Evolutionary conservation across 2,797 vertebrate genomes (phyloP), one percentile per base, ranked within the genome.

Genomic region (Eulemur rubriventer): DNA sequence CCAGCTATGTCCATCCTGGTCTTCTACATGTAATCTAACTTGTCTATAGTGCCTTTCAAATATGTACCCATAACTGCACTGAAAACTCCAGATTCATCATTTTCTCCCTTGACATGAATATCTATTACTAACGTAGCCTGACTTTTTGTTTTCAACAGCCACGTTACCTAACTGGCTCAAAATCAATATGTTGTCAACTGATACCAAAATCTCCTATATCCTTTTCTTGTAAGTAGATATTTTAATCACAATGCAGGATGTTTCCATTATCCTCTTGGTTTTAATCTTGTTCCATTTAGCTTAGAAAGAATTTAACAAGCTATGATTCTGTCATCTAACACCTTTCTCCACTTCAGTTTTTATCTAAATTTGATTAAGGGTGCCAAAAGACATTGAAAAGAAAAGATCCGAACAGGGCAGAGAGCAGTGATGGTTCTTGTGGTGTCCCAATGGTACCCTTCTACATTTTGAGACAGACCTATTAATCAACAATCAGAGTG

Each of bases 221-320:
- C 52, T 81, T 85, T 63, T 76, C 85, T 70, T 90, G 38, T 85
- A 95, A 93, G 26, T 61, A 30, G 73, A 79, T 96, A 95, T 63
- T 91, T 95, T 82, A 88, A 91, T 91, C 48, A 59, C 87, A 88
- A 57, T 55, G 30, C 43, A 93, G 59, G 33, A 85, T 75, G 69
- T 91, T 97, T 96, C 89, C 86, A 91, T 78, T 95, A 93, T 65
- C 55, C 35, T 89, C 57, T 79, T 79, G 70, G 90, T 67, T 96
- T 92, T 55, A 96, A 63, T 82, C 82, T 79, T 93, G 57, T 75
- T 96, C 86, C 82, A 73, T 69, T 94, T 90, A 87, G 57, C 59
- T 61, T 35, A 73, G 81, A 89, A 89, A 95, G 63, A 84, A 78
- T 70, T 94, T 93, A 79, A 86, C 55, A 96, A 52, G 35, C 63